These are phyloP conservation scores for Thoracochromis brauschi DNA, from an alignment of 2,113 vertebrate genomes.

Conservation along the genomic window DNA sequence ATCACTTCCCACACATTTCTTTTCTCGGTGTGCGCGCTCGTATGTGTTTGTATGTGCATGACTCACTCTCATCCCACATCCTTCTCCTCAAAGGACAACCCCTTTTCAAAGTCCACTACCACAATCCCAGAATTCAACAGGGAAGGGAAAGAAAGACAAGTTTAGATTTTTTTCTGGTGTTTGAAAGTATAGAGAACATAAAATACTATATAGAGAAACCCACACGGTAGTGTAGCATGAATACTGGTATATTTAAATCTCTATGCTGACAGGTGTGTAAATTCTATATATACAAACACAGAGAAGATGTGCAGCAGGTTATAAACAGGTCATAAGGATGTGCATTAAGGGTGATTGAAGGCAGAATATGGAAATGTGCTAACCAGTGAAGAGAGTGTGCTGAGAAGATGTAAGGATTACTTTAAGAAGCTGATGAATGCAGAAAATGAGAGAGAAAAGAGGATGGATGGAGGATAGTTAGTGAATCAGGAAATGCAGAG, in stretches of 20 bases:
- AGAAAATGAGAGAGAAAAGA: neutral
- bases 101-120: constrained; percentile 8
- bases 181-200: neutral
- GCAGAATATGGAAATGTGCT: neutral
- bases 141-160: neutral
- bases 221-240: neutral
- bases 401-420: neutral
- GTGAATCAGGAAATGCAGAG: neutral
- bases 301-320: neutral
- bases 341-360: neutral
- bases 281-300: neutral
- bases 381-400: neutral
- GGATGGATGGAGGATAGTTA: neutral
- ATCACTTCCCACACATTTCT: constrained; percentile 47
- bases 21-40: constrained; percentile 13
- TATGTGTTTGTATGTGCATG: neutral
- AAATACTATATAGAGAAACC: neutral
- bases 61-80: constrained; percentile 47
- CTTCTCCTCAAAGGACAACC: constrained; percentile 8
- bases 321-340: neutral
- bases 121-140: neutral
- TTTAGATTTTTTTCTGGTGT: neutral
- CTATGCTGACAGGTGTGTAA: neutral
- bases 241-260: neutral
- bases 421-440: neutral